A percentile compares a stretch with the other conserved stretches of the same genome.
These are phyloP conservation scores for Nomada hirtipes DNA, from an alignment of 2,888 invertebrate genomes.

Conservation along the genomic window DNA sequence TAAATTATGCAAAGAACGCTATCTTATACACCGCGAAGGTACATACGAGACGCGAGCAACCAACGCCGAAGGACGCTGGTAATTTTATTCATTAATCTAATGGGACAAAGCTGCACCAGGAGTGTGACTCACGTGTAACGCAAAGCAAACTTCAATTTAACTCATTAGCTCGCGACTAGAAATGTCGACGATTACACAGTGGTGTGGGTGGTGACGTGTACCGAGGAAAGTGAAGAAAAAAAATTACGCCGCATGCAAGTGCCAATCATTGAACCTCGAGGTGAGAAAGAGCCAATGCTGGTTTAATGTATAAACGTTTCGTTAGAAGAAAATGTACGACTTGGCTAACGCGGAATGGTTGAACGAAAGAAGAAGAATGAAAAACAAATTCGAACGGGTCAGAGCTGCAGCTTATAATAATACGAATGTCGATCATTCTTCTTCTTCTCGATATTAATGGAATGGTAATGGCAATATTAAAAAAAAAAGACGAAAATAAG, in stretches of 20 bases:
- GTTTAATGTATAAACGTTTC: too few species aligned
- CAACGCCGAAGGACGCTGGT: constrained; percentile 34
- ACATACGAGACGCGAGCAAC: not conserved
- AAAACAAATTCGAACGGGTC: too few species aligned
- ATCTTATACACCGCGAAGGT: constrained; percentile 11
- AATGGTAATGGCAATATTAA: not conserved
- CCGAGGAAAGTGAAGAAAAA: not conserved
- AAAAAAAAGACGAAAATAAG: not conserved
- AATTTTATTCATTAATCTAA: constrained; percentile 55
- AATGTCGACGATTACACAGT: constrained; percentile 34
- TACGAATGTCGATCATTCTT: not conserved
- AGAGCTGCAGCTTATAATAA: not conserved
- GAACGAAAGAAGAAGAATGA: too few species aligned
- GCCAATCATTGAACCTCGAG: too few species aligned
- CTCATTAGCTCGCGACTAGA: constrained; percentile 44
- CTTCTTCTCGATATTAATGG: too few species aligned
- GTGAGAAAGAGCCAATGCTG: too few species aligned
- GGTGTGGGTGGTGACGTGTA: constrained; percentile 8
- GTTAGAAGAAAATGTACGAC: too few species aligned
- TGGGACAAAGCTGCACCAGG: constrained; percentile 40
- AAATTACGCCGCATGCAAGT: too few species aligned
- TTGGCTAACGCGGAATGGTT: too few species aligned
- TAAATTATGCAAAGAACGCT: constrained; percentile 41
- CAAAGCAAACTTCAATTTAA: constrained; percentile 49
- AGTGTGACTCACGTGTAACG: constrained; percentile 45